phyloP scores from a whole-genome alignment of 2,888 invertebrate genomes.

The Dryomyza anilis region DNA sequence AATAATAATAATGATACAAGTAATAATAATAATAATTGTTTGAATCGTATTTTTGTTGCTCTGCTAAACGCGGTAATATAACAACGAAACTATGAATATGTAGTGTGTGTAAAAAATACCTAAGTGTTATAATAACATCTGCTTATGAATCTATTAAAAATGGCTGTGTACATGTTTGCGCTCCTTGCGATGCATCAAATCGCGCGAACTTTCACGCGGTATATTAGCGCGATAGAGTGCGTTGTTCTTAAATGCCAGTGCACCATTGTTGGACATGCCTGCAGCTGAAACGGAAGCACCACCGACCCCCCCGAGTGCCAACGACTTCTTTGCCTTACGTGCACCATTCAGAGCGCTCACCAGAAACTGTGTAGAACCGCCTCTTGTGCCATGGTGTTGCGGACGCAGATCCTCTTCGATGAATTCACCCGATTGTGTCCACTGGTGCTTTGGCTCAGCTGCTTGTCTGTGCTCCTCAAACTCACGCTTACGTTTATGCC shows the following conservation, averaged over 20 bases:
- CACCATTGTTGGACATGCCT: slow-evolving; percentile 21
- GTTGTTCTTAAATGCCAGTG: slow-evolving; percentile 41
- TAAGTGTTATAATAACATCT: no score
- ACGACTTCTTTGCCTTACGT: slow-evolving; percentile 23
- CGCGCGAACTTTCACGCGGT: slow-evolving; percentile 36
- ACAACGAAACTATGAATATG: no score
- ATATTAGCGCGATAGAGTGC: slow-evolving; percentile 35
- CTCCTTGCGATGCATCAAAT: slow-evolving; percentile 38
- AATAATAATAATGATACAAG: no score
- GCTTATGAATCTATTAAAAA: slow-evolving; percentile 18
- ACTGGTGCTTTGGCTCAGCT: slow-evolving; percentile 42
- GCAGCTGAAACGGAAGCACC: not conserved
- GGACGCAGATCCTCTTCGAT: slow-evolving; percentile 38
- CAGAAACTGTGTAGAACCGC: slow-evolving; percentile 35
- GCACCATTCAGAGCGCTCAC: slow-evolving; percentile 28
- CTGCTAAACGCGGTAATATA: no score
- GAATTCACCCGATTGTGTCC: slow-evolving; percentile 44
- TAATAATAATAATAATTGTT: no score
- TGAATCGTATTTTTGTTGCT: no score
- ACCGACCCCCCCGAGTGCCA: slow-evolving; percentile 5
- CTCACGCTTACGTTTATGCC: slow-evolving; percentile 39
- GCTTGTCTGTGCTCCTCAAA: slow-evolving; percentile 27
- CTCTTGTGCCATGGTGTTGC: slow-evolving; percentile 17
- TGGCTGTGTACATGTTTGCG: slow-evolving; percentile 24
- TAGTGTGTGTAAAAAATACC: no score